phyloP scores from a whole-genome alignment of 2,797 vertebrate species.

The Cheirogaleus major region DNA sequence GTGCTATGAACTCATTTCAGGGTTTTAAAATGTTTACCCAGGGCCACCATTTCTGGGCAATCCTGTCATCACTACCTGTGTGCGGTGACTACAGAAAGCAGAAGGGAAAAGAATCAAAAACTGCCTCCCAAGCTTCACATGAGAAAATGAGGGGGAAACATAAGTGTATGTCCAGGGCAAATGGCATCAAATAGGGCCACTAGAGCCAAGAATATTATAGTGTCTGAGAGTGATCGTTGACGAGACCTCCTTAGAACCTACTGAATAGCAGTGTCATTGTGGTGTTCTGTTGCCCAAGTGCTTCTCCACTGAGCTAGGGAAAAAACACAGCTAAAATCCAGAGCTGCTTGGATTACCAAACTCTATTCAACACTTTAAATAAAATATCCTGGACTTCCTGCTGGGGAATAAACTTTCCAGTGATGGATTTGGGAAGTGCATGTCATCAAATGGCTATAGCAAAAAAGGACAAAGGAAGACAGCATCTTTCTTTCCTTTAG shows the following conservation, averaged over 20 bases:
- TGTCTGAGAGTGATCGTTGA: background rate
- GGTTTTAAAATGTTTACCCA: background rate
- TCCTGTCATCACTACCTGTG: background rate
- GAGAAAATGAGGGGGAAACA: background rate
- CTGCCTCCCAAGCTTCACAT: background rate
- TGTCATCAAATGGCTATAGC: background rate
- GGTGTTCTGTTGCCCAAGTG: background rate
- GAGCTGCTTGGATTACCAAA: background rate
- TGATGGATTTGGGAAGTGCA: background rate
- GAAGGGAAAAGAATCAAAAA: background rate
- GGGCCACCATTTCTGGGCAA: background rate
- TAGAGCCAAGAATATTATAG: background rate
- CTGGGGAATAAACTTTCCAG: background rate
- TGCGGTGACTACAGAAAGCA: background rate
- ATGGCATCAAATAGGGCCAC: background rate
- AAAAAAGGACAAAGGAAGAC: background rate
- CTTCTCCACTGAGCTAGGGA: background rate
- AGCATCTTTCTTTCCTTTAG: background rate
- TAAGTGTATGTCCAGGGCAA: background rate
- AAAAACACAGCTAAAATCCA: background rate
- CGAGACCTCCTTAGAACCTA: background rate
- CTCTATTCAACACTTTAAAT: background rate
- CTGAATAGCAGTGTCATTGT: background rate
- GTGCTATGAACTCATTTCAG: background rate
- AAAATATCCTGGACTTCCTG: background rate